Evolutionary conservation across 1,140 invertebrate species (phyloP).

Genomic region (Dendroctonus ponderosae): DNA sequence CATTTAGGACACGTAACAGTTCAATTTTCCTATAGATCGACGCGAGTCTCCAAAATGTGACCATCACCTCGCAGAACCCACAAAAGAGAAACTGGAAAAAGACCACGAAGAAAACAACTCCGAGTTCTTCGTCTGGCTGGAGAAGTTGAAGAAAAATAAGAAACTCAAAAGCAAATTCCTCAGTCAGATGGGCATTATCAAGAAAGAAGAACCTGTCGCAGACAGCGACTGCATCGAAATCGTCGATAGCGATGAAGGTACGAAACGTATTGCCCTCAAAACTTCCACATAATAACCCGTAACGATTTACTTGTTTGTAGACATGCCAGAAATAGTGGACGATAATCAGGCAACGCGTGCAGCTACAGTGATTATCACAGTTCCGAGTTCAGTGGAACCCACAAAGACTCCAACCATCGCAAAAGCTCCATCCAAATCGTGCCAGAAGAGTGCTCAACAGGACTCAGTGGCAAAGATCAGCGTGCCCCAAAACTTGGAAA

Average conservation of each 20-base stretch:
- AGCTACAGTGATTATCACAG: too few relatives aligned
- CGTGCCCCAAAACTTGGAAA: too few relatives aligned
- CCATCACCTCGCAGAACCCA: too few relatives aligned
- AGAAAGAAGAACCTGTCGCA: slow-evolving; percentile 2
- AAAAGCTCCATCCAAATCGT: background rate
- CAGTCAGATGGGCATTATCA: slow-evolving; percentile 22
- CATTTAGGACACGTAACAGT: too few relatives aligned
- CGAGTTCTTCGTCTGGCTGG: slow-evolving; percentile 21
- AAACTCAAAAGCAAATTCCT: slow-evolving; percentile 24
- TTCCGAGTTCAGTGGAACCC: background rate
- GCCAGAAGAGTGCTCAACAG: too few relatives aligned
- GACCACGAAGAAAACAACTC: slow-evolving; percentile 11
- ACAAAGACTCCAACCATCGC: background rate
- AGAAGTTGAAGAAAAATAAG: slow-evolving; percentile 17
- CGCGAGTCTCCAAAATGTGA: too few relatives aligned
- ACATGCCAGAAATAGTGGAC: background rate
- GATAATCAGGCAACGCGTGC: too few relatives aligned
- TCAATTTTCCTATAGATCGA: too few relatives aligned
- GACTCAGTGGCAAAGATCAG: too few relatives aligned
- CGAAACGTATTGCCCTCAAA: background rate
- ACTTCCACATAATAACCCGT: background rate
- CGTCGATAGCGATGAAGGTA: slow-evolving; percentile 29
- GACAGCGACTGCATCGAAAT: slow-evolving; percentile 19
- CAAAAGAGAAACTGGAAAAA: too few relatives aligned
- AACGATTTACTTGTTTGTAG: background rate